Evolutionary conservation across 2,797 vertebrate genomes (phyloP).

Genomic region (Poecilia wingei): DNA sequence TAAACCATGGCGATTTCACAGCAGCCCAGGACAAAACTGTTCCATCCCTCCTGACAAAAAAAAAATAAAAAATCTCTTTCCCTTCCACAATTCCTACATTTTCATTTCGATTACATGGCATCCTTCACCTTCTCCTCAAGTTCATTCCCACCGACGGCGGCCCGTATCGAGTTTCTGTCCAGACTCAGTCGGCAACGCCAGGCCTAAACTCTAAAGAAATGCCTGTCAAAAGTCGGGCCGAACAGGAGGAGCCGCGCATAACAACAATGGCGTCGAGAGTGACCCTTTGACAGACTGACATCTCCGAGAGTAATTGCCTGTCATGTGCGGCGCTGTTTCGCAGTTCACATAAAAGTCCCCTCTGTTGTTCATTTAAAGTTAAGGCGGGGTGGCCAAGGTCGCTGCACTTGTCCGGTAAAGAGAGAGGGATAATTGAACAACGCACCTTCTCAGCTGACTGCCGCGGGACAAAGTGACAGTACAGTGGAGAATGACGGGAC

Average conservation of each 20-base stretch:
- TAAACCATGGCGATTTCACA: constrained; percentile 38
- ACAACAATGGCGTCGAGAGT: constrained; percentile 72
- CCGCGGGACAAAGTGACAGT: constrained; percentile 41
- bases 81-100: constrained; percentile 43
- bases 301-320: constrained; percentile 80
- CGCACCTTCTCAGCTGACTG: constrained; percentile 52
- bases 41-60: constrained; percentile 23
- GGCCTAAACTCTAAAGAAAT: constrained; percentile 70
- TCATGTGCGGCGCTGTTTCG: constrained; percentile 71
- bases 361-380: constrained; percentile 66
- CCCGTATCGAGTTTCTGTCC: constrained; percentile 78
- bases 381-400: constrained; percentile 66
- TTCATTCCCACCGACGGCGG: constrained; percentile 57
- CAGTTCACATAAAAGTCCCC: constrained; percentile 67
- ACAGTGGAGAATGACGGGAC: constrained; percentile 38
- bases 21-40: constrained; percentile 25
- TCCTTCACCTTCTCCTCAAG: constrained; percentile 35
- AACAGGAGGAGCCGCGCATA: constrained; percentile 51
- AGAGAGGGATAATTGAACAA: constrained; percentile 66
- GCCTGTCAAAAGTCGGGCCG: constrained; percentile 66
- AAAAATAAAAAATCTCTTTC: not conserved
- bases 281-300: constrained; percentile 71
- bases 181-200: constrained; percentile 38
- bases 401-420: constrained; percentile 55
- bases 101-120: constrained; percentile 28